These are phyloP conservation scores for Platycheirus albimanus DNA, from an alignment of 2,888 invertebrate genomes.

Conservation along the genomic window DNA sequence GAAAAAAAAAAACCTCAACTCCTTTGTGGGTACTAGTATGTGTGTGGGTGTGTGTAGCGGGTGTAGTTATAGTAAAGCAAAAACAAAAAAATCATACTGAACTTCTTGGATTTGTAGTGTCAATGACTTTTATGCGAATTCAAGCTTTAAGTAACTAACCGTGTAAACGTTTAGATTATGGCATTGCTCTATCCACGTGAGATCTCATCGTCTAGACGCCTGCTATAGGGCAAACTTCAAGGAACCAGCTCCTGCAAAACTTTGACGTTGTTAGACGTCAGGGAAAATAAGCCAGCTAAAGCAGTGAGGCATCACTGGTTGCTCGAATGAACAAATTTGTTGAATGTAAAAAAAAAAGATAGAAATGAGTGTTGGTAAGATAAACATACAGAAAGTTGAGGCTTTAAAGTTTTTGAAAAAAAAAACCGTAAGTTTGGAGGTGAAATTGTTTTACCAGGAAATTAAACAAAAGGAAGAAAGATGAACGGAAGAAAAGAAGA, in stretches of 20 bases:
- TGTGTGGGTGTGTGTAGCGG: background rate
- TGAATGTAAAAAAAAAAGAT: background rate
- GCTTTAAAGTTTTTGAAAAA: too few species aligned
- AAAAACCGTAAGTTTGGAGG: too few species aligned
- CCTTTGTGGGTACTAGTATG: too few species aligned
- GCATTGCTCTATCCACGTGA: background rate
- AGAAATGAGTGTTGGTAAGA: too few species aligned
- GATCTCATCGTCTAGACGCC: constrained; percentile 12
- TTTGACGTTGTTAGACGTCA: constrained; percentile 22
- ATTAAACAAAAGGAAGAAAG: too few species aligned
- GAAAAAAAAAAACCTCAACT: background rate
- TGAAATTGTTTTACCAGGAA: too few species aligned
- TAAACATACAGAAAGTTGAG: too few species aligned
- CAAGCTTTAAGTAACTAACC: constrained; percentile 21
- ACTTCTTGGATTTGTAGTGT: constrained; percentile 34
- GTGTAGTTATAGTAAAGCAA: background rate
- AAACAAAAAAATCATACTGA: too few species aligned
- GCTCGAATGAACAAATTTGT: constrained; percentile 15
- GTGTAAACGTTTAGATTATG: constrained; percentile 39
- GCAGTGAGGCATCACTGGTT: background rate
- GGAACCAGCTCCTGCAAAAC: constrained; percentile 16
- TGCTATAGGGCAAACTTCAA: background rate
- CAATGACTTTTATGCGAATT: constrained; percentile 41
- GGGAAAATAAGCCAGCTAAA: background rate
- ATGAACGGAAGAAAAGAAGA: too few species aligned